Percentiles rank a stretch among this genome's conserved stretches.
phyloP scores from a whole-genome alignment of 92 coral and sea anemone species.

The Virgularia gustaviana region DNA sequence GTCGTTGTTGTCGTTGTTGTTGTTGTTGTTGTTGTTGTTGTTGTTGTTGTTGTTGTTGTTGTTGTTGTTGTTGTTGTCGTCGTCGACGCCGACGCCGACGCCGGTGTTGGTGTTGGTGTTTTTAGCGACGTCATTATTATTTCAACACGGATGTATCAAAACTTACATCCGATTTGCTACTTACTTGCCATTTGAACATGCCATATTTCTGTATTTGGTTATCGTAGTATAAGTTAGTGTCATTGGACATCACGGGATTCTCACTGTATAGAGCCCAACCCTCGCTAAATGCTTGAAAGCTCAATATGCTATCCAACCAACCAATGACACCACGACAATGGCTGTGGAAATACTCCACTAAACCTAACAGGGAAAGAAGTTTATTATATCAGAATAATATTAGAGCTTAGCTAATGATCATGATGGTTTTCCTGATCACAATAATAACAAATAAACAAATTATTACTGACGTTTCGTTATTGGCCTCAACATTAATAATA shows the following conservation, averaged over 20 bases:
- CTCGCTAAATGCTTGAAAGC: conserved; percentile 16
- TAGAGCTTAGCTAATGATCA: too few relatives aligned
- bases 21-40: background rate
- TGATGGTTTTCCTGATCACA: too few relatives aligned
- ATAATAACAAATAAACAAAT: too few relatives aligned
- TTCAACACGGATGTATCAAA: too few relatives aligned
- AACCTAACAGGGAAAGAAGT: background rate
- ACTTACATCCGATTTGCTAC: background rate
- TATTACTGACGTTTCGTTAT: too few relatives aligned
- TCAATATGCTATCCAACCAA: conserved; percentile 11
- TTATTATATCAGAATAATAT: too few relatives aligned
- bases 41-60: too few relatives aligned
- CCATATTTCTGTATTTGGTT: conserved; percentile 23
- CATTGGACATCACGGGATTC: conserved; percentile 31
- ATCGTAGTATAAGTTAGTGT: conserved; percentile 27
- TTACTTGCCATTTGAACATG: conserved; percentile 33
- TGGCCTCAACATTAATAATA: too few relatives aligned
- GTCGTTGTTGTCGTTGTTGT: background rate
- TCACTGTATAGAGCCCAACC: conserved; percentile 41
- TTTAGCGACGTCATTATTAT: too few relatives aligned
- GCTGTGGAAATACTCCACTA: conserved; percentile 18
- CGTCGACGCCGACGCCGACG: too few relatives aligned
- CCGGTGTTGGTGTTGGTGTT: too few relatives aligned
- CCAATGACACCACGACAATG: conserved; percentile 16
- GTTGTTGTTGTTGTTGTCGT: too few relatives aligned